Evolutionary conservation across 2,113 vertebrate genomes (phyloP).

Genomic region (Poecile atricapillus): DNA sequence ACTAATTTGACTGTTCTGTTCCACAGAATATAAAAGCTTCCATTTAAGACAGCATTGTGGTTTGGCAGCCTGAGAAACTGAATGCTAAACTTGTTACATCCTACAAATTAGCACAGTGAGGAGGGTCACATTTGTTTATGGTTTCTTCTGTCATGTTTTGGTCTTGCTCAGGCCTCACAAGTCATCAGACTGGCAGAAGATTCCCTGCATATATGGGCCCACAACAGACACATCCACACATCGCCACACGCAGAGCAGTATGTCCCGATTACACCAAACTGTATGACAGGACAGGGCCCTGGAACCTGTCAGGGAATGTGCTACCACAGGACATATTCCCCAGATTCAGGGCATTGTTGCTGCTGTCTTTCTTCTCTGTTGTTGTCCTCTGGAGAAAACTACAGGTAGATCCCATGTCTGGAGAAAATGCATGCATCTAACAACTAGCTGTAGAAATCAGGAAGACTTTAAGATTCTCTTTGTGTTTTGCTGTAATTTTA

Average conservation of each 20-base stretch:
- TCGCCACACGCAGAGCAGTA: accelerated
- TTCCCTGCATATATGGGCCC: neutral
- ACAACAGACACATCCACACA: neutral
- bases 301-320: neutral
- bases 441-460: neutral
- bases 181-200: neutral
- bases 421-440: neutral
- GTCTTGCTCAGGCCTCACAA: neutral
- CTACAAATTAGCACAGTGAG: neutral
- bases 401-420: neutral
- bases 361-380: neutral
- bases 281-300: neutral
- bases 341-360: neutral
- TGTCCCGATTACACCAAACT: neutral
- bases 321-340: neutral
- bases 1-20: neutral
- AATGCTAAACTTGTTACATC: neutral
- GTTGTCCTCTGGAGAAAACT: neutral
- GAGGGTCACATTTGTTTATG: neutral
- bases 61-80: neutral
- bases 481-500: neutral
- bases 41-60: neutral
- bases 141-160: neutral
- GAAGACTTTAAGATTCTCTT: neutral
- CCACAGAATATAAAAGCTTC: neutral